Percentiles rank a stretch among this genome's conserved stretches.
phyloP scores from a whole-genome alignment of 2,797 vertebrate species.

The Syncerus caffer region DNA sequence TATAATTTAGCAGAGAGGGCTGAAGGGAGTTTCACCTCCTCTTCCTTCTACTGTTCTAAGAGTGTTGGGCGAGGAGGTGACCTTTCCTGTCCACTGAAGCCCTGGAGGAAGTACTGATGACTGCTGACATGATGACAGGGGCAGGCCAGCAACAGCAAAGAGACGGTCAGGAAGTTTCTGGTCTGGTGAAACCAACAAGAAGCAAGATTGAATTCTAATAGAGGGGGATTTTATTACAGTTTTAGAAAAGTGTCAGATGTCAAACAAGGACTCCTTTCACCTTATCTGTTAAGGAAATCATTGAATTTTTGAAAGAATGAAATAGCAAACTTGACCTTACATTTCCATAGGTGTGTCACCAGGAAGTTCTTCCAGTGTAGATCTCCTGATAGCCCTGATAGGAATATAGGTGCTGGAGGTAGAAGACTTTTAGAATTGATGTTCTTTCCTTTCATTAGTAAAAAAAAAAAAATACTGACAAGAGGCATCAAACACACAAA shows the following conservation, averaged over 20 bases:
- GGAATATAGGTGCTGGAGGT: not conserved
- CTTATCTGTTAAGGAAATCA: slow-evolving; percentile 48
- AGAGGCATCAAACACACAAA: not conserved
- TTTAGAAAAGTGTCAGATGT: slow-evolving; percentile 43
- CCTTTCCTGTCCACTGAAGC: not conserved
- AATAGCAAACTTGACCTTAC: not conserved
- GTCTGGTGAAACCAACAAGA: not conserved
- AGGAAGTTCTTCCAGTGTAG: not conserved
- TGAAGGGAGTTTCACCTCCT: not conserved
- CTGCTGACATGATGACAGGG: not conserved
- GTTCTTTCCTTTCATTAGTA: slow-evolving; percentile 25
- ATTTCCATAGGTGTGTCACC: not conserved
- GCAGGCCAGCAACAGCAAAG: not conserved
- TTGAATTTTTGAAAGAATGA: slow-evolving; percentile 2
- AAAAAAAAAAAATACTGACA: not conserved
- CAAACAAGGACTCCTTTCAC: slow-evolving; percentile 18
- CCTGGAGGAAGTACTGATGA: slow-evolving; percentile 10
- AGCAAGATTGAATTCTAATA: not conserved
- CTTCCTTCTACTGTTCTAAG: not conserved
- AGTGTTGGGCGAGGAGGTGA: not conserved
- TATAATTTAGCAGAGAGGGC: not conserved
- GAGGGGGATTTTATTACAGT: slow-evolving; percentile 23
- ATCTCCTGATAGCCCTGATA: not conserved
- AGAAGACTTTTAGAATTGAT: not conserved
- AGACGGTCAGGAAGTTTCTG: not conserved